Evolutionary conservation across 1,140 invertebrate genomes (phyloP).

Genomic region (Apis cerana): DNA sequence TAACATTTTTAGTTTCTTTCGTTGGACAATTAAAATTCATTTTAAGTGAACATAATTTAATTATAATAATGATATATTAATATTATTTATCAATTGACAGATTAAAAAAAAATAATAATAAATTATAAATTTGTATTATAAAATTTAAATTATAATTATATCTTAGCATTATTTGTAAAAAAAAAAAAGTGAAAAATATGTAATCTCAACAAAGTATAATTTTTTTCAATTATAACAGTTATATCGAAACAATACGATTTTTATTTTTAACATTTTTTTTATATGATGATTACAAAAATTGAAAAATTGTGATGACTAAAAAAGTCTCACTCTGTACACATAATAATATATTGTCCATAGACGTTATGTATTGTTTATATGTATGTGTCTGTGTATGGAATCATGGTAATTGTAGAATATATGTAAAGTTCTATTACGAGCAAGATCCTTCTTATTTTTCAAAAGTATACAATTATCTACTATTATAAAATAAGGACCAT

Average conservation of each 20-base stretch:
- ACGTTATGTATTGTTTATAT: conserved; percentile 16
- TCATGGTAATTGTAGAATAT: conserved; percentile 28
- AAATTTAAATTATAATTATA: conserved; percentile 2
- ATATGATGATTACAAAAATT: conserved; percentile 47
- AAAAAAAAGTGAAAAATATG: neutral
- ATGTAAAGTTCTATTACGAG: conserved; percentile 15
- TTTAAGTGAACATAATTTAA: neutral
- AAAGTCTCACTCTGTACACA: conserved; percentile 37
- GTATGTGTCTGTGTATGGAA: neutral
- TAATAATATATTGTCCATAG: conserved; percentile 37
- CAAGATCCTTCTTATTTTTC: neutral
- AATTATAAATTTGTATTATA: too few species aligned
- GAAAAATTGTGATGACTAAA: conserved; percentile 40
- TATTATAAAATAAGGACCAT: conserved; percentile 31
- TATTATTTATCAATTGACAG: neutral
- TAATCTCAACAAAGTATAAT: neutral
- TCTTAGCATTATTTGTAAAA: neutral
- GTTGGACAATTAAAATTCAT: neutral
- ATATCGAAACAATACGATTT: conserved; percentile 52
- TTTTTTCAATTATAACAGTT: neutral
- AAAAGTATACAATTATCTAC: conserved; percentile 5
- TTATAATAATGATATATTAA: neutral
- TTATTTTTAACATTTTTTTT: conserved; percentile 43
- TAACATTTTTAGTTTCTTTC: neutral
- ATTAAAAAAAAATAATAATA: neutral